These are phyloP conservation scores for Magallana gigas DNA, from an alignment of 1,140 invertebrate species.

Conservation along the genomic window DNA sequence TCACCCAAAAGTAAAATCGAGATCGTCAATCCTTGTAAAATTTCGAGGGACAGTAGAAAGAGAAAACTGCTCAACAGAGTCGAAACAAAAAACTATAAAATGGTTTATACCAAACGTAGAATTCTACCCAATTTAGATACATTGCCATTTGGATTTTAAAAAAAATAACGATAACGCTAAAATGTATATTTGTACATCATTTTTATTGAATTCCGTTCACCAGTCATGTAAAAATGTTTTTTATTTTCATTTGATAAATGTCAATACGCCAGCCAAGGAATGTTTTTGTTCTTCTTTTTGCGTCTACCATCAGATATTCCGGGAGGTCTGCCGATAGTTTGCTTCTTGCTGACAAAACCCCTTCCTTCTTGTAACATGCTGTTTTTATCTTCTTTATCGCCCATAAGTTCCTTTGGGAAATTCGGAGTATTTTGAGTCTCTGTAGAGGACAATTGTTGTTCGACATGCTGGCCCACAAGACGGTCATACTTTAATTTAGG, in stretches of 20 bases:
- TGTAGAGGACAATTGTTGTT: too few species aligned
- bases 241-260: not conserved
- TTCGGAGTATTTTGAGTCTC: too few species aligned
- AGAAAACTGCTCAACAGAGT: constrained; percentile 40
- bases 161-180: not conserved
- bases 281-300: constrained; percentile 19
- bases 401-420: too few species aligned
- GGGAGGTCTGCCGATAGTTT: constrained; percentile 30
- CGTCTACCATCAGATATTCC: constrained; percentile 16
- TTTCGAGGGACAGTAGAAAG: constrained; percentile 42
- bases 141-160: constrained; percentile 46
- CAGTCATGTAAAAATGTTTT: not conserved
- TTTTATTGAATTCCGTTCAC: constrained; percentile 9
- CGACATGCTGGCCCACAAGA: not conserved
- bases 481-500: constrained; percentile 34
- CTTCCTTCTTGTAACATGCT: not conserved
- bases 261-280: constrained; percentile 39
- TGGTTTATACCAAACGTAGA: constrained; percentile 51
- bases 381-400: not conserved
- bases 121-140: constrained; percentile 44
- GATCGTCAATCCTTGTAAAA: constrained; percentile 49
- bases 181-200: not conserved
- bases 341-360: constrained; percentile 12
- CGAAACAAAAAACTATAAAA: constrained; percentile 52
- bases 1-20: constrained; percentile 19